Percentiles rank a stretch among this genome's conserved stretches.
Evolutionary conservation across 2,113 vertebrate species (phyloP).

Genomic region (Oncorhynchus gorbuscha): DNA sequence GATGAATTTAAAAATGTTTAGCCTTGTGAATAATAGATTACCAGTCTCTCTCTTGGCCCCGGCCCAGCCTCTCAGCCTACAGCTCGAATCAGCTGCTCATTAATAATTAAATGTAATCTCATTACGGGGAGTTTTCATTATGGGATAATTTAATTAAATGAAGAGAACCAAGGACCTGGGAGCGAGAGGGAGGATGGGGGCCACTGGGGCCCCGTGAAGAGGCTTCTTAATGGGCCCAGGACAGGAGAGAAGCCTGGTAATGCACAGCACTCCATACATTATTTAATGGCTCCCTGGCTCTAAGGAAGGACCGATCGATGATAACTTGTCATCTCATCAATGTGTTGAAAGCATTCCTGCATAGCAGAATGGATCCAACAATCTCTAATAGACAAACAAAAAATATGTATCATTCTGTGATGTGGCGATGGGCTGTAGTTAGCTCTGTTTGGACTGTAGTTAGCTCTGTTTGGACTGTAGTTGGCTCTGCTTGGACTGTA

Average conservation of each 20-base stretch:
- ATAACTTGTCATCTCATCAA: slow-evolving; percentile 87
- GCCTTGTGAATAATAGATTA: slow-evolving; percentile 90
- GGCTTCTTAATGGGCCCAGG: slow-evolving; percentile 85
- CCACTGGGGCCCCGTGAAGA: slow-evolving; percentile 81
- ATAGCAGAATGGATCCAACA: slow-evolving; percentile 12
- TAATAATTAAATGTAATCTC: slow-evolving; percentile 99
- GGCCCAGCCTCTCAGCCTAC: slow-evolving; percentile 45
- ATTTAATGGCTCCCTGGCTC: slow-evolving; percentile 87
- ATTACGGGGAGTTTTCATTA: slow-evolving; percentile 99
- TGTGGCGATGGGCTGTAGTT: too few relatives aligned
- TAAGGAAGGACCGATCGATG: slow-evolving; percentile 94
- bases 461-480: too few relatives aligned
- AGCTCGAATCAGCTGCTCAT: slow-evolving; percentile 91
- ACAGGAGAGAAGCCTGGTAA: slow-evolving; percentile 82
- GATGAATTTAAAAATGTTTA: slow-evolving; percentile 98
- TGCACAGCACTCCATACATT: slow-evolving; percentile 92
- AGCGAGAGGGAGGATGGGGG: slow-evolving; percentile 84
- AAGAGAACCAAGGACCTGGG: slow-evolving; percentile 86
- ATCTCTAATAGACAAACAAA: slow-evolving; percentile 37
- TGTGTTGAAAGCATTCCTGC: slow-evolving; percentile 88
- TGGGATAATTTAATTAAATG: slow-evolving; percentile 99
- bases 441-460: too few relatives aligned
- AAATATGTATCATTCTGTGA: slow-evolving; percentile 44
- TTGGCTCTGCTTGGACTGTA: too few relatives aligned
- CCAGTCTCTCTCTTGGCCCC: neutral